phyloP scores from a whole-genome alignment of 2,113 vertebrate species.

The Hemicordylus capensis region DNA sequence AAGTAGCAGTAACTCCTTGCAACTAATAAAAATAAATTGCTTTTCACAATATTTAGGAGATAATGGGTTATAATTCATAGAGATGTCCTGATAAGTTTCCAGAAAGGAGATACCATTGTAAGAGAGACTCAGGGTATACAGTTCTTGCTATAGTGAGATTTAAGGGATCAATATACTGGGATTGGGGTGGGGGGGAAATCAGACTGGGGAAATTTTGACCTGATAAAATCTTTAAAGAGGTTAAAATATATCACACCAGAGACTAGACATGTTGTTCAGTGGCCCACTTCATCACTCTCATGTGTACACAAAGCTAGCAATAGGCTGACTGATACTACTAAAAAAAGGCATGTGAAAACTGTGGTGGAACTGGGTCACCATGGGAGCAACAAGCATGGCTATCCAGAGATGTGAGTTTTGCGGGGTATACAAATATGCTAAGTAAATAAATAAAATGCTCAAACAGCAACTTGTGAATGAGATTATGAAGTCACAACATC shows the following conservation, averaged over 20 bases:
- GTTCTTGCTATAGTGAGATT: not conserved
- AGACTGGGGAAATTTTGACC: conserved; percentile 5
- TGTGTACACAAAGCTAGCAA: not conserved
- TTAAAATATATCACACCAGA: not conserved
- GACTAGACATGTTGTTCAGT: not conserved
- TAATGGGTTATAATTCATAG: not conserved
- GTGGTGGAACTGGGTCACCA: not conserved
- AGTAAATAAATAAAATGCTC: not conserved
- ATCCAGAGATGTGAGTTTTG: too few relatives aligned
- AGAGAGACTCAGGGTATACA: not conserved
- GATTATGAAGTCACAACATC: too few relatives aligned
- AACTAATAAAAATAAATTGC: not conserved
- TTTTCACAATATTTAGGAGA: not conserved
- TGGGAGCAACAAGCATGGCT: too few relatives aligned
- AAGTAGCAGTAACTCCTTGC: not conserved
- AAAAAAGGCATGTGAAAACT: not conserved
- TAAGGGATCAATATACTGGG: not conserved
- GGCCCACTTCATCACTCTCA: not conserved
- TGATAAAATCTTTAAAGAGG: conserved; percentile 9
- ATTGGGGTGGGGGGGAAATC: too few relatives aligned
- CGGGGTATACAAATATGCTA: not conserved
- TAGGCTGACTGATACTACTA: not conserved
- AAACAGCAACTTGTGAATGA: not conserved
- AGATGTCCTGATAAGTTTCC: not conserved
- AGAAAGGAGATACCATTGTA: conserved; percentile 3